A percentile compares a stretch with the other conserved stretches of the same genome.
Conservation (phyloP, 1,140 invertebrate species). For the Brachionus sp. region DNA sequence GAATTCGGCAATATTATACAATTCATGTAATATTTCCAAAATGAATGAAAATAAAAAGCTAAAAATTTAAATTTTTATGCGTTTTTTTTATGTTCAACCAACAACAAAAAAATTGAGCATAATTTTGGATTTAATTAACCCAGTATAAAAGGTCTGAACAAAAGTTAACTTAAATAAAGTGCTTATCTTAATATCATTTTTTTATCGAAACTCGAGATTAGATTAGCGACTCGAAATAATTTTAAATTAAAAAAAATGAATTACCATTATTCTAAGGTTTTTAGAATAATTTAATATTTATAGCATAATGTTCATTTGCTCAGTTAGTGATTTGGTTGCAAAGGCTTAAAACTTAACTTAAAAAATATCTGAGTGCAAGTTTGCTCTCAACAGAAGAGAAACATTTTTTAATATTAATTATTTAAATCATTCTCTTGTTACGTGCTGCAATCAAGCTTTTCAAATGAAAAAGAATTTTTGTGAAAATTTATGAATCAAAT, state of each 20-base stretch:
- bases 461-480: neutral
- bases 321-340: neutral
- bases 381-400: neutral
- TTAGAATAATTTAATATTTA: no score
- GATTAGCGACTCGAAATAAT: no score
- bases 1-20: neutral
- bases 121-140: neutral
- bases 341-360: neutral
- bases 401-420: neutral
- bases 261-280: no score
- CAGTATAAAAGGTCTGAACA: neutral
- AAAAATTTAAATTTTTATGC: neutral
- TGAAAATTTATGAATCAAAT: neutral
- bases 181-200: no score
- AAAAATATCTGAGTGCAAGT: neutral
- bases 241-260: no score
- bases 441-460: neutral
- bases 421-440: neutral
- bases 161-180: neutral
- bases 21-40: slow-evolving; percentile 29
- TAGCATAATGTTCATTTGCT: neutral
- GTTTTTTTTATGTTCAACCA: neutral
- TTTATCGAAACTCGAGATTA: no score
- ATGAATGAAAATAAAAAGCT: neutral
- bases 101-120: neutral